Evolutionary conservation across 2,113 vertebrate species (phyloP), one percentile per base, ranked within the genome.

Genomic region (Crocuta crocuta): DNA sequence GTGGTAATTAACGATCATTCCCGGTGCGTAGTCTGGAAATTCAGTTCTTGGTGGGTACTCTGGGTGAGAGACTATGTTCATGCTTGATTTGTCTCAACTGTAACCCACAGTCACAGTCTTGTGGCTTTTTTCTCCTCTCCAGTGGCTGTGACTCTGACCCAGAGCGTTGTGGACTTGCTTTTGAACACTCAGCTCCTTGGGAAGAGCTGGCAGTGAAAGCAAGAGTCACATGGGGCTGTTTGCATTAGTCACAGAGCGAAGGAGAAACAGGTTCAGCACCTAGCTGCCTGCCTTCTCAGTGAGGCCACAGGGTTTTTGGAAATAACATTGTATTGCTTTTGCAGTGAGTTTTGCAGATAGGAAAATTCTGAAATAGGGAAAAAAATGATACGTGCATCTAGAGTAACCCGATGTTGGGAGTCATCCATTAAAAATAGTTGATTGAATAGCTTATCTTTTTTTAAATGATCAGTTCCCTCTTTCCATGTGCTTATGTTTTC

Each of bases 341-440:
- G 95, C 89, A 85, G 50, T 55, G 93, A 85, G 95, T 90, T 93
- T 71, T 39, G 73, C 6, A 9, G 79, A 26, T 19, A 10, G 35
- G 28, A 86, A 43, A 0, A 12, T 76, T 93, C 92, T 12, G 65
- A 97, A 68, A 55, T 0, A 13, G 39, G 13, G 45, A 63, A 70
- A 78, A 78, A 95, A 80, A 19, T 84, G 83, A 10, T 71, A 35
- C 63, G 50, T 80, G 58, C 65, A 43, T 68, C 76, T 61, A 89
- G 63, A 89, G 90, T 95, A 96, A 86, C 15, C 63, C 91, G 83
- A 78, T 84, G 43, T 97, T 97, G 35, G 79, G 61, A 85, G 88
- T 0, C 0, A 87, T 94, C 58, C 58, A 24, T 97, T 97, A 71
- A 82, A 82, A 74, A 70, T 88, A 55, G 97, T 96, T 89, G 45